Evolutionary conservation across 1,140 invertebrate species (phyloP), one percentile per base, ranked within the genome.

Genomic region (Scaptomyza pallida): DNA sequence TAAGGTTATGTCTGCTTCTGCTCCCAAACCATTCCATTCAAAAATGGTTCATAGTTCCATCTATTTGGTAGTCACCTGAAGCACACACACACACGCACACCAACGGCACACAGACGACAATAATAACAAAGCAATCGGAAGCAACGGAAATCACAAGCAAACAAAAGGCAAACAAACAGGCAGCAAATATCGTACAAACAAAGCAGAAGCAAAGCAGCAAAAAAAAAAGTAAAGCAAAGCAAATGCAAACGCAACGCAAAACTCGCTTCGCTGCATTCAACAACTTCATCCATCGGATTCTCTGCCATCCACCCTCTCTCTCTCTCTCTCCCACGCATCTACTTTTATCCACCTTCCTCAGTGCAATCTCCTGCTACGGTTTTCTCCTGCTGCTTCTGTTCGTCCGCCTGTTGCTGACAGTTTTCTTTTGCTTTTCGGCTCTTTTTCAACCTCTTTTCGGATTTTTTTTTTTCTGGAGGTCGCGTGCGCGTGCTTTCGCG

Each of bases 81-180:
- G 67, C 67, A 70, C 61, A n/a, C 52, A 23, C 26, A 8, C 6
- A 30, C 26, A 26, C 0, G 5, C 23, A 26, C 23, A 30, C 26
- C 5, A 8, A 30, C 26, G 26, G 9, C 26, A 30, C 45, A 10
- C 23, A 63, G 12, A n/a, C 8, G n/a, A 57, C 59, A 79, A 81
- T 78, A 85, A 79, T 73, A 83, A 85, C 79, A 83, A 83, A 79
- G 79, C 80, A 83, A 83, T 83, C 79, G 79, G 79, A 83, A 83
- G 80, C 79, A 59, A 51, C 80, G 79, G 80, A 83, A 83, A 83
- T 83, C 79, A 85, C 75, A 76, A 73, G 80, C 79, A 83, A 83
- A 83, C 79, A 82, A 78, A 79, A 72, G 62, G 44, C 78, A 71
- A 80, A 65, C 26, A 30, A 30, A 30, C 26, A 30, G 26, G 26